Evolutionary conservation across 2,888 invertebrate genomes (phyloP).

Genomic region (Tipula helvola): DNA sequence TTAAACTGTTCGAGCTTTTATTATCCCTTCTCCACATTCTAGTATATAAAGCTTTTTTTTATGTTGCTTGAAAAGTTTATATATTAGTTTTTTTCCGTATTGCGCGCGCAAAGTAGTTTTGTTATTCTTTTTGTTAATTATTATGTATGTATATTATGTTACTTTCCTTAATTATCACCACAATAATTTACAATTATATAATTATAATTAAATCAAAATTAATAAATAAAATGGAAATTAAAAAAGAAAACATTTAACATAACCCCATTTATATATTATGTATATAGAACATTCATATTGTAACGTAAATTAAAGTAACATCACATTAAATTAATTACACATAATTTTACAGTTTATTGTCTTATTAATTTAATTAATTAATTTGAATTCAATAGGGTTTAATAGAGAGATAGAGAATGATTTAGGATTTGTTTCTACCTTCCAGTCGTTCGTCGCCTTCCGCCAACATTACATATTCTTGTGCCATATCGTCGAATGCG

Average conservation of each 20-base stretch:
- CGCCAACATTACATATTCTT: slow-evolving; percentile 34
- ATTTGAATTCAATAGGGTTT: background rate
- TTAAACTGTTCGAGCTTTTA: background rate
- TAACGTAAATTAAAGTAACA: background rate
- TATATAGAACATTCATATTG: background rate
- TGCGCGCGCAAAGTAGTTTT: background rate
- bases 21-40: slow-evolving; percentile 9
- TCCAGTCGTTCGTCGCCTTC: slow-evolving; percentile 35
- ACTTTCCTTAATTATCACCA: background rate
- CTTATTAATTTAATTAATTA: background rate
- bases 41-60: background rate
- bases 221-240: background rate
- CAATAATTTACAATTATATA: background rate
- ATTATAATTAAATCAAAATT: background rate
- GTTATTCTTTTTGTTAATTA: background rate
- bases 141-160: background rate
- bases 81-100: background rate
- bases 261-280: background rate
- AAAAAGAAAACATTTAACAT: background rate
- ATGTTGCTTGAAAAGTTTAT: background rate
- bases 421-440: slow-evolving; percentile 24
- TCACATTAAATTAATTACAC: background rate
- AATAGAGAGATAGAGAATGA: background rate
- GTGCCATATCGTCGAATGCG: slow-evolving; percentile 31
- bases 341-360: background rate